Evolutionary conservation across 2,797 vertebrate species (phyloP).

Genomic region (Eulemur coronatus): DNA sequence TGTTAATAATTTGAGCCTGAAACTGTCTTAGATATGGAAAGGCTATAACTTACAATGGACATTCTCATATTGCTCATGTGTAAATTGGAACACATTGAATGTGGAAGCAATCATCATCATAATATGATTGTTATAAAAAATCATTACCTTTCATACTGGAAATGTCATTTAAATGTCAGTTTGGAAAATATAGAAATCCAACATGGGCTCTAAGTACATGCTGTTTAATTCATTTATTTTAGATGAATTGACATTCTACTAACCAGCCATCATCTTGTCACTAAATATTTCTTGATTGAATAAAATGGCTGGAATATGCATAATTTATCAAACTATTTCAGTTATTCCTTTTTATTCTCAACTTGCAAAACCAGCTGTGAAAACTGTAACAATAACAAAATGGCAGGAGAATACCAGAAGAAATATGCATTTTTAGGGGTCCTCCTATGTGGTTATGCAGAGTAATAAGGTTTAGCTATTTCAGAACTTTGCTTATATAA

Average conservation of each 20-base stretch:
- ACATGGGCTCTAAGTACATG: not conserved
- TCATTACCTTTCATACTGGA: slow-evolving; percentile 52
- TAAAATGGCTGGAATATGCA: not conserved
- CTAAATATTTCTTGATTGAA: slow-evolving; percentile 32
- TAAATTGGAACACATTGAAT: slow-evolving; percentile 39
- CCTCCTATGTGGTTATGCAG: not conserved
- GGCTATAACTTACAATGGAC: not conserved
- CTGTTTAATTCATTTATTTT: slow-evolving; percentile 45
- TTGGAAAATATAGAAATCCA: slow-evolving; percentile 46
- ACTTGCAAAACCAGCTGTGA: not conserved
- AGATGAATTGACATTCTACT: slow-evolving; percentile 38
- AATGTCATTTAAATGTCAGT: slow-evolving; percentile 64
- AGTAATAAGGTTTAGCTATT: not conserved
- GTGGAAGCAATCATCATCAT: slow-evolving; percentile 46
- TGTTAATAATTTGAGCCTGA: slow-evolving; percentile 2
- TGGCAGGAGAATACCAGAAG: not conserved
- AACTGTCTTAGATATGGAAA: not conserved
- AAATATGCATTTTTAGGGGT: not conserved
- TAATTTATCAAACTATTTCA: slow-evolving; percentile 29
- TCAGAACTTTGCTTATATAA: not conserved
- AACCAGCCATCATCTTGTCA: slow-evolving; percentile 34
- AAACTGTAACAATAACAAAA: not conserved
- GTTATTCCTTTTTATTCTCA: not conserved
- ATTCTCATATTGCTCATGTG: not conserved
- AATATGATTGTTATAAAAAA: slow-evolving; percentile 51